Evolutionary conservation across 2,888 invertebrate genomes (phyloP).

Genomic region (Abscondita cerata): DNA sequence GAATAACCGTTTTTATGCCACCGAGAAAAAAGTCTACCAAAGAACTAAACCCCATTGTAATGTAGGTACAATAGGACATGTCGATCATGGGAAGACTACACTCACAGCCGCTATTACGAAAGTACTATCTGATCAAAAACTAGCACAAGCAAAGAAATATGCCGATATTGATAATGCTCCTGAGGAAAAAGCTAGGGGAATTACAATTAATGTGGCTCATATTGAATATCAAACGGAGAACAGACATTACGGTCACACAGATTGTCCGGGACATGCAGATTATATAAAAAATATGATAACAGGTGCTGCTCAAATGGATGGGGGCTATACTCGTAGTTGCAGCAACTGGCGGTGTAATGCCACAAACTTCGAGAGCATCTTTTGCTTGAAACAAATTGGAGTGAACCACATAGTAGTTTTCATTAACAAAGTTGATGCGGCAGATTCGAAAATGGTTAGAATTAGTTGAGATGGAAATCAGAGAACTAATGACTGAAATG

Average conservation of each 20-base stretch:
- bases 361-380: constrained; percentile 97
- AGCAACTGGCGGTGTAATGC: constrained; percentile 99
- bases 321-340: constrained; percentile 97
- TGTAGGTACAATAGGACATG: constrained; percentile 97
- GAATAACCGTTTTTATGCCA: constrained; percentile 63
- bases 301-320: constrained; percentile 98
- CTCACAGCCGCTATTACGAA: constrained; percentile 97
- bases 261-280: constrained; percentile 99
- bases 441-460: constrained; percentile 96
- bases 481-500: constrained; percentile 92
- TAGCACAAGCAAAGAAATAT: constrained; percentile 87
- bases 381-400: constrained; percentile 94
- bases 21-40: constrained; percentile 80
- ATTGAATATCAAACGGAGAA: constrained; percentile 92
- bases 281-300: constrained; percentile 99
- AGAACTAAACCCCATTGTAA: constrained; percentile 94
- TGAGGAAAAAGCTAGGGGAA: constrained; percentile 95
- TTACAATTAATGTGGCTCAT: constrained; percentile 97
- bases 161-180: constrained; percentile 99
- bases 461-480: constrained; percentile 96
- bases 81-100: constrained; percentile 98
- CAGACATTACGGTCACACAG: constrained; percentile 96
- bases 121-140: constrained; percentile 83
- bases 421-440: constrained; percentile 91
- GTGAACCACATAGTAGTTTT: constrained; percentile 92